phyloP scores from a whole-genome alignment of 2,797 vertebrate genomes.

The Lepidocolaptes lacrymiger region DNA sequence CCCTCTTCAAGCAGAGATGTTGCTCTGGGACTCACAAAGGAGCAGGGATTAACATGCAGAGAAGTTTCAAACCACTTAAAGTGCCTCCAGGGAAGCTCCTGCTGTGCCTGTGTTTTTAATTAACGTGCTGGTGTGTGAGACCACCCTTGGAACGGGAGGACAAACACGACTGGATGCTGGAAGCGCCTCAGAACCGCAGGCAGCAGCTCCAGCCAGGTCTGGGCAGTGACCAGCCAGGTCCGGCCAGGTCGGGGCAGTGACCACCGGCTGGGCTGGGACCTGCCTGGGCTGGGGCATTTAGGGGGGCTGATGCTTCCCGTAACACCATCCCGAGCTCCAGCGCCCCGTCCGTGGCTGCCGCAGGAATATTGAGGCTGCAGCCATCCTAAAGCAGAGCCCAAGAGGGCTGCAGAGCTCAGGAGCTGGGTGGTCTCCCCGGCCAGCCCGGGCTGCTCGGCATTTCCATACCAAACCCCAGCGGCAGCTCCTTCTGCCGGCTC shows the following conservation, averaged over 20 bases:
- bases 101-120: constrained; percentile 40
- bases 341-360: not conserved
- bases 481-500: not conserved
- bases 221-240: not conserved
- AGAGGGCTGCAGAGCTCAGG: not conserved
- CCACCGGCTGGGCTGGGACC: not conserved
- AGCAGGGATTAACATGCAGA: constrained; percentile 21
- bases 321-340: not conserved
- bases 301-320: not conserved
- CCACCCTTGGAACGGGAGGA: not conserved
- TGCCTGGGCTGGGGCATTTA: not conserved
- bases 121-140: constrained; percentile 27
- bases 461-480: not conserved
- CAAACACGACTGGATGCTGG: not conserved
- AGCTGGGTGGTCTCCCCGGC: constrained; percentile 38
- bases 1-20: not conserved
- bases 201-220: not conserved
- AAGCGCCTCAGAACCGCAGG: not conserved
- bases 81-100: constrained; percentile 1
- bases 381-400: not conserved
- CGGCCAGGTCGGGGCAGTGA: not conserved
- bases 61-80: constrained; percentile 37
- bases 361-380: not conserved
- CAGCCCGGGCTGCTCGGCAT: not conserved
- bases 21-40: not conserved